Evolutionary conservation across 2,113 vertebrate species (phyloP).

Genomic region (Chaetops frenatus): DNA sequence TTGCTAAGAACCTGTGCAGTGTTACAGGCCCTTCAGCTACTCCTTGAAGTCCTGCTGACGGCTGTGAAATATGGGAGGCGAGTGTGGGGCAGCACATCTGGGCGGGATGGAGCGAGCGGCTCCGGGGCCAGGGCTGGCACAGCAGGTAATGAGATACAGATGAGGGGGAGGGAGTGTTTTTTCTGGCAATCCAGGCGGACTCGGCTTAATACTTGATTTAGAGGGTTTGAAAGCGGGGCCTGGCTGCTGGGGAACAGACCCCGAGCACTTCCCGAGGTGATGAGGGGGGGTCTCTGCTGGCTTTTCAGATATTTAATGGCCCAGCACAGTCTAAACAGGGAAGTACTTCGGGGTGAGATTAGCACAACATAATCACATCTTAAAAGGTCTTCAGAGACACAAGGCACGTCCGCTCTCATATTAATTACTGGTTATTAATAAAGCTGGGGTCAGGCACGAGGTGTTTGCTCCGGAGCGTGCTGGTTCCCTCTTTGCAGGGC

Average conservation of each 20-base stretch:
- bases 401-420: constrained; percentile 27
- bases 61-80: constrained; percentile 24
- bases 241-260: constrained; percentile 27
- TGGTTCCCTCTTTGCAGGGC: background rate
- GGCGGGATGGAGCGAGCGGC: background rate
- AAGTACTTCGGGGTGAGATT: constrained; percentile 47
- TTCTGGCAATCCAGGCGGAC: constrained; percentile 37
- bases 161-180: constrained; percentile 31
- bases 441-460: background rate
- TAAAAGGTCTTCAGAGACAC: constrained; percentile 59
- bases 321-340: constrained; percentile 18
- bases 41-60: background rate
- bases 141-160: constrained; percentile 44
- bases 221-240: background rate
- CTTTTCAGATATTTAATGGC: constrained; percentile 48
- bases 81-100: background rate
- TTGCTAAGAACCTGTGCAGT: background rate
- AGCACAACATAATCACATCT: constrained; percentile 62
- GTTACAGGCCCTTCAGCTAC: background rate
- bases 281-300: background rate
- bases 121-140: background rate
- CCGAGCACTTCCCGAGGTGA: background rate
- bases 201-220: constrained; percentile 28
- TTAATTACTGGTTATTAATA: constrained; percentile 56
- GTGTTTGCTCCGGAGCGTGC: background rate